Base-by-base conservation (phyloP, 2,888 invertebrate genomes). In the Melanostoma scalare region DNA sequence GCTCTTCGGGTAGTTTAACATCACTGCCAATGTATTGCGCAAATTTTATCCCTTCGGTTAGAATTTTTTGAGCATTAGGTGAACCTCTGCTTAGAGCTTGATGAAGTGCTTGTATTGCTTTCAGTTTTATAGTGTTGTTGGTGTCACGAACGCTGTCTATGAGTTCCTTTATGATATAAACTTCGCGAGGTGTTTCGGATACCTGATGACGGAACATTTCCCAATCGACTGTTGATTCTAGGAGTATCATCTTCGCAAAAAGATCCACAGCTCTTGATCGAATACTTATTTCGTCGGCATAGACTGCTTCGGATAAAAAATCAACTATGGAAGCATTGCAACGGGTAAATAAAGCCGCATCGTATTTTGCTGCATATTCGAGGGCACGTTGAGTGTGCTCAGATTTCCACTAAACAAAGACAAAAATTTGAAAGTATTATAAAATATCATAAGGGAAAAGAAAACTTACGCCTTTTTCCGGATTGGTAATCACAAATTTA, bases 331-430 rank as follows among this genome's bases (percentile, higher is more conserved):
- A 91, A 72, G 89, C 89, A 58, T 91, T 91, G 50, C 91, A 91
- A 50, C 89, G 90, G n/a, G 89, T 88, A 55, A 88, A 91, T 2
- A 91, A 86, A 0, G 89, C 90, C 0, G 90, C 89, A 87, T 91
- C 91, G 52, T 91, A 91, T 87, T 91, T 90, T 20, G 90, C 90
- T 0, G 90, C 91, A 86, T 91, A 91, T 4, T 89, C 89, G 33
- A 91, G 86, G 8, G 90, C 89, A 1, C 89, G 87, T 76, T 89
- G 89, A 0, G 87, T 88, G 40, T 91, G 90, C 0, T 86, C 88
- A 0, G 65, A 76, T 85, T 89, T 90, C 90, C 91, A 91, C 88
- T 90, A 20, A 4, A 86, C 73, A 10, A 6, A 9, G 42, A 78
- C 1, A 5, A 52, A 60, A 10, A 31, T 3, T n/a, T 46, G 5